phyloP scores from a whole-genome alignment of 2,888 invertebrate genomes.

The Drosophila diplacantha region DNA sequence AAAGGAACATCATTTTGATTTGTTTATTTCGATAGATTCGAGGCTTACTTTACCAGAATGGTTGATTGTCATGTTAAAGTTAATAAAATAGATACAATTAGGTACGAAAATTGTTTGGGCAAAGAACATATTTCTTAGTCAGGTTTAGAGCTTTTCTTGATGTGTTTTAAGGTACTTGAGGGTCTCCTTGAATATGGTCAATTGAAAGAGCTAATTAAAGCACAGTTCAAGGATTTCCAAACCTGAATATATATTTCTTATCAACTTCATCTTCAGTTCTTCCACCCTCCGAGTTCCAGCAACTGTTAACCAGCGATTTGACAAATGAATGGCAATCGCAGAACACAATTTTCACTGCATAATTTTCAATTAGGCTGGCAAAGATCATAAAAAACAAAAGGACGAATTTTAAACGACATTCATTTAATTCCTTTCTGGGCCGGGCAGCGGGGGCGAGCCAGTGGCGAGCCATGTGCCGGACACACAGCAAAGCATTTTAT shows the following conservation, averaged over 20 bases:
- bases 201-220: no score
- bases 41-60: neutral
- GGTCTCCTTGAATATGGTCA: no score
- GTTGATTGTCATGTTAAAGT: neutral
- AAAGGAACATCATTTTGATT: conserved; percentile 9
- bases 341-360: conserved; percentile 49
- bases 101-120: neutral
- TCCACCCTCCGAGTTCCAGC: neutral
- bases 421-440: conserved; percentile 51
- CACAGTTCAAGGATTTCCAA: neutral
- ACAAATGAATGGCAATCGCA: conserved; percentile 46
- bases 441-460: neutral
- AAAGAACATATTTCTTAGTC: neutral
- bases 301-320: conserved; percentile 51
- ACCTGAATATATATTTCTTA: neutral
- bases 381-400: conserved; percentile 49
- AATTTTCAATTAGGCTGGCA: conserved; percentile 67
- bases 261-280: no score
- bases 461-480: conserved; percentile 58
- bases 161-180: no score
- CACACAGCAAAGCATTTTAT: conserved; percentile 66
- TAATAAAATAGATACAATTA: neutral
- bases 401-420: conserved; percentile 66
- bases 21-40: neutral
- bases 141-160: no score